Evolutionary conservation across 30 jellyfish, hydroid and myxozoan genomes (phyloP).

Genomic region (Cassiopea andromeda): DNA sequence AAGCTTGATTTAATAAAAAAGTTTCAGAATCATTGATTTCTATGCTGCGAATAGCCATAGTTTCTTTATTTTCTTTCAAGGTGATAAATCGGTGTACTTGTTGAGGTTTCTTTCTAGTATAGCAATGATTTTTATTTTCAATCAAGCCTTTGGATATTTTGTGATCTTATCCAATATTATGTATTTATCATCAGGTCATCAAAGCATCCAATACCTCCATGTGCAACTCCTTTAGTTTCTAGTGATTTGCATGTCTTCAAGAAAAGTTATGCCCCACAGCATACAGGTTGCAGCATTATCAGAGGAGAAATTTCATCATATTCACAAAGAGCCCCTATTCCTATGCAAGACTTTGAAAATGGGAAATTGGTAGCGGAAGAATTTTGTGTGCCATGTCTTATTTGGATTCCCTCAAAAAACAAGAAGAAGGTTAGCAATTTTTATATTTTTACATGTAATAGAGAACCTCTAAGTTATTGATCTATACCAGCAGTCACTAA

Average conservation of each 20-base stretch:
- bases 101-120: too few species aligned
- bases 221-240: slow-evolving; percentile 67
- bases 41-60: too few species aligned
- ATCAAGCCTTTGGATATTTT: neutral
- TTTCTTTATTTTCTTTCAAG: too few species aligned
- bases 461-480: too few species aligned
- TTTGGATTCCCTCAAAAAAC: slow-evolving; percentile 72
- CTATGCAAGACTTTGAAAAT: slow-evolving; percentile 15
- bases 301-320: neutral
- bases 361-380: neutral
- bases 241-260: slow-evolving; percentile 38
- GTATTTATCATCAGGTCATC: slow-evolving; percentile 14
- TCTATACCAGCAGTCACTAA: too few species aligned
- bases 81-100: too few species aligned
- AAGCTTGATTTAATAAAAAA: too few species aligned
- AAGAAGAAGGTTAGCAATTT: slow-evolving; percentile 1
- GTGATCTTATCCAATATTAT: too few species aligned
- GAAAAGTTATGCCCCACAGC: neutral
- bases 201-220: slow-evolving; percentile 33
- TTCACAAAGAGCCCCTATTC: slow-evolving; percentile 18
- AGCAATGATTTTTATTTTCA: too few species aligned
- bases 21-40: too few species aligned
- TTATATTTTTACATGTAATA: too few species aligned
- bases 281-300: neutral
- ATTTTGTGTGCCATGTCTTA: slow-evolving; percentile 27